Conservation (phyloP, 2,888 invertebrate species). For the Pediacus dermestoides region DNA sequence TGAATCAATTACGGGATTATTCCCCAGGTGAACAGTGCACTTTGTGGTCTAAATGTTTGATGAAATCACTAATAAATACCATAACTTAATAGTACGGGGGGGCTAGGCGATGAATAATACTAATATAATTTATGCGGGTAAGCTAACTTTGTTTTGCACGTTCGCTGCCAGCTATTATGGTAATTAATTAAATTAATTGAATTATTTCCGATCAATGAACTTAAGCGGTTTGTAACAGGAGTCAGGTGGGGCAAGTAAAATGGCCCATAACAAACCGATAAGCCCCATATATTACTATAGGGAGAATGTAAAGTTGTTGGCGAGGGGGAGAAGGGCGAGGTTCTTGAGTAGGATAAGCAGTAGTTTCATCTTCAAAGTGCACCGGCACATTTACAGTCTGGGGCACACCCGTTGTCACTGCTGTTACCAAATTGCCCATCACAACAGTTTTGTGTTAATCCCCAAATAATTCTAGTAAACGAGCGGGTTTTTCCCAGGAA, state of each 20-base stretch:
- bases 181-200: conserved; percentile 37
- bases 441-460: conserved; percentile 23
- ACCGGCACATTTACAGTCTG: conserved; percentile 23
- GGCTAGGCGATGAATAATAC: no score
- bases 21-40: no score
- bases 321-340: no score
- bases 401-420: conserved; percentile 16
- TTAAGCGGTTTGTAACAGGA: conserved; percentile 20
- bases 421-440: conserved; percentile 11
- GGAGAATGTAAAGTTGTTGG: conserved; percentile 9
- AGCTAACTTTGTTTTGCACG: conserved; percentile 28
- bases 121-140: conserved; percentile 26
- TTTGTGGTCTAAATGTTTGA: no score
- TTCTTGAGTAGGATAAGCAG: no score
- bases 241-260: conserved; percentile 18
- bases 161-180: conserved; percentile 20
- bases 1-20: no score
- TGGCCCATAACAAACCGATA: conserved; percentile 10
- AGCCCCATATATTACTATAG: conserved; percentile 2
- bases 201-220: conserved; percentile 36
- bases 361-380: conserved; percentile 25
- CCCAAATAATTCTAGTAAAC: no score
- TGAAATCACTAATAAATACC: no score
- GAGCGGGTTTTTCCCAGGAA: no score
- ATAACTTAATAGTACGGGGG: no score